Base-by-base conservation (phyloP, 1,140 invertebrate species). In the Archegozetes longisetosus region DNA sequence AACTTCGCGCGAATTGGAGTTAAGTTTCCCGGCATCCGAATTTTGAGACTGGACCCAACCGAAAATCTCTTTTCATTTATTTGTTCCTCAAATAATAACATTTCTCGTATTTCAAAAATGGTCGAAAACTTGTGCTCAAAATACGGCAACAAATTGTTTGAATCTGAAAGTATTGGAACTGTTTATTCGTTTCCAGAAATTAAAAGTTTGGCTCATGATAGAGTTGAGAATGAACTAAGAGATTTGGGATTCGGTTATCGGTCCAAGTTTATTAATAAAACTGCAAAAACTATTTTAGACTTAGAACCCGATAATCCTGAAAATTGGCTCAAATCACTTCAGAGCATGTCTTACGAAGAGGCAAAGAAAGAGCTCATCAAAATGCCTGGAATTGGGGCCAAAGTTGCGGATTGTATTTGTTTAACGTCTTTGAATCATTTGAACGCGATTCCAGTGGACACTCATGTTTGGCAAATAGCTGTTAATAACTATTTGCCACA, bases 81-180 rank as follows among this genome's bases (percentile, higher is more conserved):
- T 64, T 98, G 93, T 71, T 96, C 92, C 56, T 88, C 92, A 60
- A 97, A 97, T 70, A 98, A 98, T 72, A 87, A 97, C 68, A 95
- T 98, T 55, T 76, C 78, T 61, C 87, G 88, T 64, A 92, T 94
- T 70, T 83, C 84, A 46, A 75, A 77, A 23, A 91, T 98, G 90
- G 85, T 98, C 6, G 84, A 94, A 70, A 89, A 88, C 71, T 70
- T 98, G 52, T 91, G 88, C 69, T 68, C 62, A 13, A 76, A 83
- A 55, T 97, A 88, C 77, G 93, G 93, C 3, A 66, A 79, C 27
- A 76, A 81, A 71, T 82, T 95, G 63, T 80, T 78, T 58, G 69
- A 77, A 61, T 65, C 84, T 53, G 78, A 89, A 61, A 81, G 76
- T 23, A 56, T 20, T 24, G 68, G 71, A 49, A 69, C 71, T 29